Percentiles rank a stretch among this genome's conserved stretches.
These are phyloP conservation scores for Rhinogobius similis DNA, from an alignment of 2,113 vertebrate genomes.

Conservation along the genomic window DNA sequence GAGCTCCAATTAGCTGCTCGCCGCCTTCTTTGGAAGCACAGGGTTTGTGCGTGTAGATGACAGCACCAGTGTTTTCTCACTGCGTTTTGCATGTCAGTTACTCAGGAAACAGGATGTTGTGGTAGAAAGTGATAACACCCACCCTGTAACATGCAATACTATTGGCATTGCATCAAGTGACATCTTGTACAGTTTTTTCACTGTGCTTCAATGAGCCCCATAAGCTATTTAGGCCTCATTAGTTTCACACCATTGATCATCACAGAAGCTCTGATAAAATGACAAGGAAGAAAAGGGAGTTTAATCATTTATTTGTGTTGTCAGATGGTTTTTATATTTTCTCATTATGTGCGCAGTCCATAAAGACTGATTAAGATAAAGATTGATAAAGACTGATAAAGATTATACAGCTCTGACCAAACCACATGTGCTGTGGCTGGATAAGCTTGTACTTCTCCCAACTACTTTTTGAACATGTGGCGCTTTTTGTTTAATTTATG, in stretches of 20 bases:
- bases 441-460: no score
- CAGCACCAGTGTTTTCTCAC: conserved; percentile 30
- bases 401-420: background rate
- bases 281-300: background rate
- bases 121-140: conserved; percentile 31
- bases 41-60: conserved; percentile 35
- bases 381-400: no score
- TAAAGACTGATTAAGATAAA: no score
- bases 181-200: conserved; percentile 1
- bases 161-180: conserved; percentile 7
- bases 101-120: conserved; percentile 55
- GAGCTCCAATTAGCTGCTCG: conserved; percentile 63
- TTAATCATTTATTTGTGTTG: background rate
- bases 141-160: conserved; percentile 16
- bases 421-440: background rate
- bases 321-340: background rate
- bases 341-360: background rate
- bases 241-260: background rate
- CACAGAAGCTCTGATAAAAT: background rate
- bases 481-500: no score
- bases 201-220: background rate
- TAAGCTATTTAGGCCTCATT: background rate
- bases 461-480: no score
- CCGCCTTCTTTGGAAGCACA: conserved; percentile 32
- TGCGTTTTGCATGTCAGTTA: conserved; percentile 23